Evolutionary conservation across 2,888 invertebrate species (phyloP).

Genomic region (Eumacrocentrus americanus): DNA sequence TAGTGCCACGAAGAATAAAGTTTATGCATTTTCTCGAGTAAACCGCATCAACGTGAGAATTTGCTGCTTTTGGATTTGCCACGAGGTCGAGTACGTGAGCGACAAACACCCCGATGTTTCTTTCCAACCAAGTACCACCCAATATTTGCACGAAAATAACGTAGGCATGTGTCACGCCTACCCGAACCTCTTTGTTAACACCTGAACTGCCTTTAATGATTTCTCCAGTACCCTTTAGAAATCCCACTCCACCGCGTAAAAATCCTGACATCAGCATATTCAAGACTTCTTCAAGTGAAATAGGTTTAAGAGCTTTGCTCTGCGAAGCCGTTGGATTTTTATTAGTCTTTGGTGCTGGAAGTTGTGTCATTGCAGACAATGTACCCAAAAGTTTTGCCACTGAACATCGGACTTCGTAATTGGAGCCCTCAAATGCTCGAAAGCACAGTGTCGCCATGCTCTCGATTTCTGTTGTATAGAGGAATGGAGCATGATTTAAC

Average conservation of each 20-base stretch:
- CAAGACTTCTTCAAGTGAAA: conserved; percentile 89
- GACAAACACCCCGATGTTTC: conserved; percentile 85
- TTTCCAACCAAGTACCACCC: conserved; percentile 94
- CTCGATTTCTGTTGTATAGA: conserved; percentile 89
- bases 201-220: conserved; percentile 95
- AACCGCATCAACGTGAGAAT: conserved; percentile 96
- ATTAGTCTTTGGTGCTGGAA: conserved; percentile 64
- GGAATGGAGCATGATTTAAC: conserved; percentile 83
- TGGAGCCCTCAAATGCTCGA: conserved; percentile 89
- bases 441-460: conserved; percentile 90
- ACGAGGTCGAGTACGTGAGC: conserved; percentile 91
- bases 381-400: conserved; percentile 92
- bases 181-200: conserved; percentile 93
- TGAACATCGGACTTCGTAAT: conserved; percentile 89
- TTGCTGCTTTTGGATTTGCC: conserved; percentile 93
- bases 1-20: conserved; percentile 88
- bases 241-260: conserved; percentile 90
- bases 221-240: conserved; percentile 91
- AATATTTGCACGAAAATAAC: conserved; percentile 93
- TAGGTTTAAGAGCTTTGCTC: conserved; percentile 70
- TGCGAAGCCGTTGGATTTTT: conserved; percentile 65
- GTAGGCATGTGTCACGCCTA: conserved; percentile 97
- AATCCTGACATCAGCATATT: conserved; percentile 93
- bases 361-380: conserved; percentile 84
- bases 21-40: conserved; percentile 97